These are phyloP conservation scores for Leucopsar rothschildi DNA, from an alignment of 2,113 vertebrate species.

Conservation along the genomic window DNA sequence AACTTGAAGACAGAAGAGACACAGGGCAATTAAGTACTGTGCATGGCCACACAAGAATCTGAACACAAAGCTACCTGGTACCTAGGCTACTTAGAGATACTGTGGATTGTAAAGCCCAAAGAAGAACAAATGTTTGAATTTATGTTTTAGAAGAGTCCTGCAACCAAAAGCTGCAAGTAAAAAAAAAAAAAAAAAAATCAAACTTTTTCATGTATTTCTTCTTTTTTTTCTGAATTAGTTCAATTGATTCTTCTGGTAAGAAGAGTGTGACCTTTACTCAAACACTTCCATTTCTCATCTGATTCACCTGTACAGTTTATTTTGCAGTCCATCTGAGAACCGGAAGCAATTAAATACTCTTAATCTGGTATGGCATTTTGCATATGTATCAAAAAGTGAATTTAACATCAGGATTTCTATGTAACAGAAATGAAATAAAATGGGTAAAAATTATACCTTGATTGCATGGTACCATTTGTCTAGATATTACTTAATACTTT, in stretches of 20 bases:
- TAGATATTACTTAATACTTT: not conserved
- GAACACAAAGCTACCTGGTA: not conserved
- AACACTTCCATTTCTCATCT: not conserved
- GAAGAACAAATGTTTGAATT: not conserved
- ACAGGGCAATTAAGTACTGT: fast-evolving
- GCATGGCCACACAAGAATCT: not conserved
- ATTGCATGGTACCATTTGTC: not conserved
- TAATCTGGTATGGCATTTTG: not conserved
- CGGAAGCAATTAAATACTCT: not conserved
- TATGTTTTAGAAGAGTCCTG: not conserved
- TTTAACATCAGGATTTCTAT: not conserved
- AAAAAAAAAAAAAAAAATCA: not conserved
- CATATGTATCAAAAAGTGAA: not conserved
- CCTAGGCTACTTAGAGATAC: not conserved
- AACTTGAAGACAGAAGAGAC: not conserved
- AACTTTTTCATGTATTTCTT: not conserved
- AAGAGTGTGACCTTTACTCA: not conserved
- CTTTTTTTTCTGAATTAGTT: not conserved
- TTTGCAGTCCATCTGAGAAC: not conserved
- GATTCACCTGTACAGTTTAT: slow-evolving; percentile 8
- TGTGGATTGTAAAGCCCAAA: not conserved
- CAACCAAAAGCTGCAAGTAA: not conserved
- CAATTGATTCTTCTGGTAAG: not conserved
- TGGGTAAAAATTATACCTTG: not conserved
- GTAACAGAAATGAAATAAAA: not conserved